Evolutionary conservation across 2,113 vertebrate genomes (phyloP).

Genomic region (Nyctereutes procyonoides): DNA sequence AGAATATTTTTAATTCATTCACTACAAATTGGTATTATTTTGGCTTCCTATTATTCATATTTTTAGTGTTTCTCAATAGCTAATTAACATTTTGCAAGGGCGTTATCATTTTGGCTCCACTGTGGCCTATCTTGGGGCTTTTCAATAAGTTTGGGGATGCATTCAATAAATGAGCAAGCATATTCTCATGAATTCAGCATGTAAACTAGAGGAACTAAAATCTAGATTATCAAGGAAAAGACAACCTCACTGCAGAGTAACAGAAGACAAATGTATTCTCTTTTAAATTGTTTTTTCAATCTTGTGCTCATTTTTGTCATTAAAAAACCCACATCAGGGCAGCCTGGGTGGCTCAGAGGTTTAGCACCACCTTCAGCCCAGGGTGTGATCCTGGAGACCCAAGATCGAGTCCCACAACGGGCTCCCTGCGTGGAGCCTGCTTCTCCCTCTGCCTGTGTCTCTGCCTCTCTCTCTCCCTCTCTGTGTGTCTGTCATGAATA

Average conservation of each 20-base stretch:
- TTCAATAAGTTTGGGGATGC: not conserved
- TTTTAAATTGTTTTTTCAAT: not conserved
- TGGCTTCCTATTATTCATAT: constrained; percentile 49
- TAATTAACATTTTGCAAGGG: not conserved
- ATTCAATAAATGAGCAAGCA: not conserved
- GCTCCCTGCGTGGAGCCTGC: no score
- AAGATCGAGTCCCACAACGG: no score
- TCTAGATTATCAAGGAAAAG: not conserved
- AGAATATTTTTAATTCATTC: constrained; percentile 56
- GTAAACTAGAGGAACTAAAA: not conserved
- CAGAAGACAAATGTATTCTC: not conserved
- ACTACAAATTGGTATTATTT: constrained; percentile 28
- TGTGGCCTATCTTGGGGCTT: not conserved
- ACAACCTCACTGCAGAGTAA: not conserved
- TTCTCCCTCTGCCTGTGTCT: no score
- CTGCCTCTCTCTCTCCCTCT: no score
- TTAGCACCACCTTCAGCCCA: no score
- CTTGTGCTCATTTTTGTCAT: not conserved
- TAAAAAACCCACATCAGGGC: not conserved
- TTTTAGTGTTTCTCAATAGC: constrained; percentile 13
- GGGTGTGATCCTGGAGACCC: no score
- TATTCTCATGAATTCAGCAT: not conserved
- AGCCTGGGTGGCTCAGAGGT: no score
- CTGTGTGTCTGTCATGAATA: no score
- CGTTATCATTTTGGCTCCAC: not conserved